Conservation (phyloP, 35 echinoderm and acorn worm genomes). For the Lytechinus variegatus region DNA sequence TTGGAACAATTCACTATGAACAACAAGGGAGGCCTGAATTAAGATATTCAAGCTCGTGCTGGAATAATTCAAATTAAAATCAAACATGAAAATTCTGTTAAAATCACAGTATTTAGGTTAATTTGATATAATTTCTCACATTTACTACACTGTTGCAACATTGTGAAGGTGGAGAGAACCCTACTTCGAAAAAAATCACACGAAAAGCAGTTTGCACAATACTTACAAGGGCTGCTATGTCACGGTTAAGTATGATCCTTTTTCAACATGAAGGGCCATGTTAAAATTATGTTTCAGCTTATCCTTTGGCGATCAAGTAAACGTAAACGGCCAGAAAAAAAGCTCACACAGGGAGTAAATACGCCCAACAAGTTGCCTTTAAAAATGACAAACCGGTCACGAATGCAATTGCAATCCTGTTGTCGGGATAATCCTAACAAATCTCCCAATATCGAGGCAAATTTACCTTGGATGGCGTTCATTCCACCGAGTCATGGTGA, state of each 20-base stretch:
- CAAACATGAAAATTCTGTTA: no score
- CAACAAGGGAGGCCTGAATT: no score
- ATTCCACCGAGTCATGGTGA: not conserved
- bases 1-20: no score
- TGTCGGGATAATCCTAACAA: slow-evolving; percentile 5
- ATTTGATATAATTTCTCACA: no score
- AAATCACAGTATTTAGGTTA: no score
- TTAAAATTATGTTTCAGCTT: not conserved
- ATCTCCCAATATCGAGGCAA: slow-evolving; percentile 38
- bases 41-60: no score
- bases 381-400: slow-evolving; percentile 29
- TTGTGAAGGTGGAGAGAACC: no score
- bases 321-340: not conserved
- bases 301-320: not conserved
- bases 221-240: not conserved
- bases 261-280: not conserved
- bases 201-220: not conserved
- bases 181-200: no score
- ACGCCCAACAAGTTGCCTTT: not conserved
- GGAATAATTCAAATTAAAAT: no score
- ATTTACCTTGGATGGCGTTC: not conserved
- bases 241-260: not conserved
- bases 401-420: not conserved
- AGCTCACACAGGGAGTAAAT: not conserved
- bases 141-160: no score